Evolutionary conservation across 1,140 invertebrate species (phyloP).

Genomic region (Drosophila neocordata): DNA sequence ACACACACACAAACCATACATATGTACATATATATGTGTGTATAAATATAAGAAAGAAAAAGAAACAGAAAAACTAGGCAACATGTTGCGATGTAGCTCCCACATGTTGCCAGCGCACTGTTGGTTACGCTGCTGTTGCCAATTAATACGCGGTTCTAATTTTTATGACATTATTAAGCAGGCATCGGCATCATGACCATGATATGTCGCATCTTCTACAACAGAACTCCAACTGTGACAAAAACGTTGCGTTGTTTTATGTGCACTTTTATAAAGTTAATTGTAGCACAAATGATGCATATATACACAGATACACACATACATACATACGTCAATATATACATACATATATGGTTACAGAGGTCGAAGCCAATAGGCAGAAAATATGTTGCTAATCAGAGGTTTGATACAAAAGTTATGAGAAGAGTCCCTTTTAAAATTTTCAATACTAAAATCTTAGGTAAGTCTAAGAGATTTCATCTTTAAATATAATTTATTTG

Average conservation of each 20-base stretch:
- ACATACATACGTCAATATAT: not conserved
- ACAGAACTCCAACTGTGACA: conserved; percentile 41
- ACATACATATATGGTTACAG: not conserved
- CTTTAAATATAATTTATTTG: too few species aligned
- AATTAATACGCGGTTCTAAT: conserved; percentile 81
- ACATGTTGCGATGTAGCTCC: conserved; percentile 69
- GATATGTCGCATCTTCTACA: conserved; percentile 23
- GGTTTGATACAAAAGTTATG: not conserved
- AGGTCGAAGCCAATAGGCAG: conserved; percentile 43
- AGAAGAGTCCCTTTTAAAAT: too few species aligned
- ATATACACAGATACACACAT: not conserved
- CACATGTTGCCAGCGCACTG: conserved; percentile 61
- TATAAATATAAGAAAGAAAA: conserved; percentile 24
- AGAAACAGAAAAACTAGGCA: conserved; percentile 45
- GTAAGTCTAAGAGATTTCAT: too few species aligned
- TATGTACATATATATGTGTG: conserved; percentile 5
- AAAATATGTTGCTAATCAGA: conserved; percentile 56
- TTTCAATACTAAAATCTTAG: too few species aligned
- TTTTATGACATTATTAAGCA: conserved; percentile 81
- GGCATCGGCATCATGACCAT: conserved; percentile 56
- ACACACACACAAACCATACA: conserved; percentile 22
- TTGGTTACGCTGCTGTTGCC: conserved; percentile 32
- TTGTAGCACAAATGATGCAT: conserved; percentile 54
- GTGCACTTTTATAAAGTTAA: conserved; percentile 77
- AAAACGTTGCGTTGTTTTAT: conserved; percentile 65